phyloP scores from a whole-genome alignment of 1,140 invertebrate species.

The Pogonomyrmex barbatus region DNA sequence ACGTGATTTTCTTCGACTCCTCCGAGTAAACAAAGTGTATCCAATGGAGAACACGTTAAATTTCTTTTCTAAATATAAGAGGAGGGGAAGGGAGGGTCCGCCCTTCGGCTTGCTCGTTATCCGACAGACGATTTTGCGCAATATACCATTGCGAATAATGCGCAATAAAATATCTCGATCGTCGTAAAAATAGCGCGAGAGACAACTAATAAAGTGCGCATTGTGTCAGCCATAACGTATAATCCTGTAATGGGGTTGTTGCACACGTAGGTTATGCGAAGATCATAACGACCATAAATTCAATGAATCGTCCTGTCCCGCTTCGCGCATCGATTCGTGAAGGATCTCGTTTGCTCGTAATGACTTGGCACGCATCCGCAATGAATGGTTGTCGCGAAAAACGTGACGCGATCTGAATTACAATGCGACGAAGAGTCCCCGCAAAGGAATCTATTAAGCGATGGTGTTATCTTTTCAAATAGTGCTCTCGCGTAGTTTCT shows the following conservation, averaged over 20 bases:
- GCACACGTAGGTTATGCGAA: conserved; percentile 74
- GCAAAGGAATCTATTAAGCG: neutral
- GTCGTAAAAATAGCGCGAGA: conserved; percentile 59
- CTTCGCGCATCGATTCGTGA: conserved; percentile 41
- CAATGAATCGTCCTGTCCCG: conserved; percentile 64
- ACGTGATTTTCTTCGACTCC: too few species aligned
- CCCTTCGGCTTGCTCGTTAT: conserved; percentile 15
- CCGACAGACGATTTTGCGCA: conserved; percentile 13
- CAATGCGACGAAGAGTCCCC: neutral
- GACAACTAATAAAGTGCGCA: conserved; percentile 70
- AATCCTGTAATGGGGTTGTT: conserved; percentile 81
- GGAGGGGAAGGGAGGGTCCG: neutral
- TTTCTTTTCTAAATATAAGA: neutral
- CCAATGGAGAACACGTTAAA: neutral
- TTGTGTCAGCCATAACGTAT: conserved; percentile 70
- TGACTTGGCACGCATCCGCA: conserved; percentile 20
- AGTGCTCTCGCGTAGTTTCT: neutral
- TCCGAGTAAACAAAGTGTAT: neutral
- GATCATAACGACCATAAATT: conserved; percentile 73
- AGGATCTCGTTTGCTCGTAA: conserved; percentile 54
- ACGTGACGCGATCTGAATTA: conserved; percentile 30
- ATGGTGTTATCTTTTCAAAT: neutral
- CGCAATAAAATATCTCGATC: conserved; percentile 60
- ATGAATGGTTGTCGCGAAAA: conserved; percentile 20
- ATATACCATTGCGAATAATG: conserved; percentile 18